Evolutionary conservation across 2,797 vertebrate species (phyloP).

Genomic region (Tadarida brasiliensis): DNA sequence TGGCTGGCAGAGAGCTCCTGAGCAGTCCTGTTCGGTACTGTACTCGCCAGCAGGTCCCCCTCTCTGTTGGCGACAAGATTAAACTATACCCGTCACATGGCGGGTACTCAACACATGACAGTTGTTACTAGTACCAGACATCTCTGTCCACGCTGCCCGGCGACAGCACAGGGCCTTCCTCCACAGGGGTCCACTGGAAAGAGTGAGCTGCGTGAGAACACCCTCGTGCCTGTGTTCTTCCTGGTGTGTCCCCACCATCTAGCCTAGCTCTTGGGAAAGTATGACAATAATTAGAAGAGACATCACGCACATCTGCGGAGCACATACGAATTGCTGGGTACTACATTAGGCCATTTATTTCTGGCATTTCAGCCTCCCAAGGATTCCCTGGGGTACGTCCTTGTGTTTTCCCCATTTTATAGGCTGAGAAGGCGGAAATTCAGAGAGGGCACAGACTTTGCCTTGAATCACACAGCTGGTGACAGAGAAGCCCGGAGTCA

Average conservation of each 20-base stretch:
- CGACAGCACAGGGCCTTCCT: neutral
- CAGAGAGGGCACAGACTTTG: neutral
- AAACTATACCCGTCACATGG: rapidly evolving
- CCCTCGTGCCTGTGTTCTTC: rapidly evolving
- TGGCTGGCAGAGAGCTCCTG: neutral
- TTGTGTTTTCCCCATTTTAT: neutral
- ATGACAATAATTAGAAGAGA: neutral
- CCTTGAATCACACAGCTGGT: neutral
- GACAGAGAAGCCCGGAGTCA: neutral
- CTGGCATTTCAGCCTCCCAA: neutral
- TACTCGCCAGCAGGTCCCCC: rapidly evolving
- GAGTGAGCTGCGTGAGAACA: neutral
- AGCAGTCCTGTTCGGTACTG: rapidly evolving
- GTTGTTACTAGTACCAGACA: neutral
- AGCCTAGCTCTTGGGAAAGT: neutral
- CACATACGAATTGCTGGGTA: neutral
- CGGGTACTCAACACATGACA: rapidly evolving
- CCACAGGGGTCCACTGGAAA: neutral
- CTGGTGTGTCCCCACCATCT: neutral
- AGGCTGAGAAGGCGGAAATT: neutral
- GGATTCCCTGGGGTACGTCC: neutral
- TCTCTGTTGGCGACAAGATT: rapidly evolving
- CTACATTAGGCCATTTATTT: neutral
- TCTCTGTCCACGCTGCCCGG: neutral
- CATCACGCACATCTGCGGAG: neutral